These are phyloP conservation scores for Anoncus sp. DNA, from an alignment of 2,888 invertebrate species.

Conservation along the genomic window DNA sequence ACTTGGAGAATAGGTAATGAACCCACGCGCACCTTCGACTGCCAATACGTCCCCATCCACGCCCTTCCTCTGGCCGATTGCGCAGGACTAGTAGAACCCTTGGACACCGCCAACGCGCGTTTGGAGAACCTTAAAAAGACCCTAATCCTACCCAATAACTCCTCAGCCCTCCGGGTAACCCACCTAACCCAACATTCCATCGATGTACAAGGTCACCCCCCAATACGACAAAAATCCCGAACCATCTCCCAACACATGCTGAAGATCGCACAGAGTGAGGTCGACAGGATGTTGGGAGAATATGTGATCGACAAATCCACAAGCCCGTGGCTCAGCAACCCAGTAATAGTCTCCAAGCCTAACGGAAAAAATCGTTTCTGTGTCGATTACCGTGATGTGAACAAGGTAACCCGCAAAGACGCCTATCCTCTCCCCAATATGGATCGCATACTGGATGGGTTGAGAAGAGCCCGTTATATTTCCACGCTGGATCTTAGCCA, in stretches of 20 bases:
- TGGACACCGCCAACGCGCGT: too few relatives aligned
- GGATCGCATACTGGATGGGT: not conserved
- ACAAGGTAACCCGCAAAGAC: not conserved
- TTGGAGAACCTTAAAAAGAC: too few relatives aligned
- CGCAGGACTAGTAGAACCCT: too few relatives aligned
- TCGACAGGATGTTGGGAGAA: not conserved
- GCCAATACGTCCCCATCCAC: too few relatives aligned
- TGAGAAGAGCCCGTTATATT: not conserved
- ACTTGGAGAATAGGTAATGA: too few relatives aligned
- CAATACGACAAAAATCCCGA: not conserved
- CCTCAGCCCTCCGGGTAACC: too few relatives aligned
- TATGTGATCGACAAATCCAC: not conserved
- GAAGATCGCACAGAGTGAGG: not conserved
- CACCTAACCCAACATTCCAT: too few relatives aligned
- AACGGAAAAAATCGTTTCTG: not conserved
- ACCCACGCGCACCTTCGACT: too few relatives aligned
- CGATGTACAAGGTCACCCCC: not conserved
- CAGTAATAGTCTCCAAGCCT: not conserved
- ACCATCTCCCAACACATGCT: not conserved
- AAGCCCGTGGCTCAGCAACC: not conserved
- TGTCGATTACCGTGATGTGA: not conserved
- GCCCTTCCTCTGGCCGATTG: too few relatives aligned
- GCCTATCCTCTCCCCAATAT: conserved; percentile 7
- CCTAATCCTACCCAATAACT: too few relatives aligned
- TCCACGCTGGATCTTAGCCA: too few relatives aligned